Conservation (phyloP, 2,113 vertebrate species). For the Mesembrinibis cayennensis region DNA sequence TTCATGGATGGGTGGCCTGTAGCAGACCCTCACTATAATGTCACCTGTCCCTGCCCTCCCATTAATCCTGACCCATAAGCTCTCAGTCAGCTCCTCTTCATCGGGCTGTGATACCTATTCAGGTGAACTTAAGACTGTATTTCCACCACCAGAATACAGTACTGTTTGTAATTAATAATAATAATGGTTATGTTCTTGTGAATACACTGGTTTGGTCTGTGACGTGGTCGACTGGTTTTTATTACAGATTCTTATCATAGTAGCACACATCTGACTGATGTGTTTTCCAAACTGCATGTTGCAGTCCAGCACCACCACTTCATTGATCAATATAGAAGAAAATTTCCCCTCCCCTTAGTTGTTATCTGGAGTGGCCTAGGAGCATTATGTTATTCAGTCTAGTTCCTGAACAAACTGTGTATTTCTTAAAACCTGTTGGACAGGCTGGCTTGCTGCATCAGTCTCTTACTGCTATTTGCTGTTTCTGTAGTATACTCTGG, state of each 20-base stretch:
- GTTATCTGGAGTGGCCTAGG: background rate
- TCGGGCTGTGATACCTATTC: background rate
- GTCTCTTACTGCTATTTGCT: background rate
- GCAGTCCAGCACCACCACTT: background rate
- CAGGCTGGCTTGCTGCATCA: background rate
- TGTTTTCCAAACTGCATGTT: background rate
- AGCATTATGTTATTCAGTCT: background rate
- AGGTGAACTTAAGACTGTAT: background rate
- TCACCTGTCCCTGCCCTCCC: too few relatives aligned
- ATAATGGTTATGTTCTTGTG: background rate
- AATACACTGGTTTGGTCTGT: background rate
- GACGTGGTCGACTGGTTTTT: rapidly evolving
- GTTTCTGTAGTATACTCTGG: background rate
- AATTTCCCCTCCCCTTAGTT: background rate
- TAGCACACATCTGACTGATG: background rate
- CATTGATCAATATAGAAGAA: background rate
- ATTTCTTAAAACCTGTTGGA: background rate
- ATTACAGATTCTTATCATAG: background rate
- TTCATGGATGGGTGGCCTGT: too few relatives aligned
- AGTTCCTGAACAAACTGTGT: background rate
- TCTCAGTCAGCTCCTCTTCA: too few relatives aligned
- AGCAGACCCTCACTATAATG: too few relatives aligned
- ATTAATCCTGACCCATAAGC: too few relatives aligned
- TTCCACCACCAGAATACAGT: background rate
- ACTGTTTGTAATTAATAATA: background rate